Conservation (phyloP, 2,113 vertebrate genomes). For the Mixornis gularis region DNA sequence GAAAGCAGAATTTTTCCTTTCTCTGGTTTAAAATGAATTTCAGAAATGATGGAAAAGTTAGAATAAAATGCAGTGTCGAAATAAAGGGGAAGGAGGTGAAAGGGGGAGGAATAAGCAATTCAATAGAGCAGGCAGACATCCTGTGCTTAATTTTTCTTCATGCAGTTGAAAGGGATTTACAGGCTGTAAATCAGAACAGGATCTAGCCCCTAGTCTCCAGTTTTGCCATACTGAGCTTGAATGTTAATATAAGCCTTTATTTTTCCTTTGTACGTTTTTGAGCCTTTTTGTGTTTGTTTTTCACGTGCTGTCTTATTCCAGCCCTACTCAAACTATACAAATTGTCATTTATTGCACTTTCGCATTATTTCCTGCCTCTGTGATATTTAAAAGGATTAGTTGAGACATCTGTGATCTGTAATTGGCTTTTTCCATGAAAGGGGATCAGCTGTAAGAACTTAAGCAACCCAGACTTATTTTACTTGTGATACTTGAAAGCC, state of each 20-base stretch:
- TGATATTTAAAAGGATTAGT: conserved; percentile 68
- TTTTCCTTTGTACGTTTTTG: conserved; percentile 22
- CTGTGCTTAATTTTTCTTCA: conserved; percentile 41
- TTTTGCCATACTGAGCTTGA: background rate
- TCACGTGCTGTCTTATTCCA: conserved; percentile 14
- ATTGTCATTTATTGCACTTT: conserved; percentile 59
- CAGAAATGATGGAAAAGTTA: background rate
- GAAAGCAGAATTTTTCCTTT: conserved; percentile 14
- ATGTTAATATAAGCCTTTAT: conserved; percentile 36
- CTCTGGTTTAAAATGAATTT: conserved; percentile 32
- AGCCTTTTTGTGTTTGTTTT: conserved; percentile 55
- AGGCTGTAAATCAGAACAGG: conserved; percentile 37
- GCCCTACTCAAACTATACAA: conserved; percentile 14
- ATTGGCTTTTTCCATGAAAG: conserved; percentile 62
- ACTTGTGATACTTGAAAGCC: conserved; percentile 48
- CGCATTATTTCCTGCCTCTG: conserved; percentile 56
- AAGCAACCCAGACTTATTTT: conserved; percentile 65
- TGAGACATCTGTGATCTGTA: conserved; percentile 65
- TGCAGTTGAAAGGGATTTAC: conserved; percentile 45
- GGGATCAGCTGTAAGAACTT: conserved; percentile 63
- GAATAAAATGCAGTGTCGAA: background rate
- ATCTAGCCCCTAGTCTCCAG: background rate
- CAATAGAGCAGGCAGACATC: conserved; percentile 8
- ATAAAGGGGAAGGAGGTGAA: background rate
- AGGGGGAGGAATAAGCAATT: conserved; percentile 13